Percentiles rank a stretch among this genome's conserved stretches.
These are phyloP conservation scores for Drosophila trapezifrons DNA, from an alignment of 1,140 invertebrate genomes.

Conservation along the genomic window DNA sequence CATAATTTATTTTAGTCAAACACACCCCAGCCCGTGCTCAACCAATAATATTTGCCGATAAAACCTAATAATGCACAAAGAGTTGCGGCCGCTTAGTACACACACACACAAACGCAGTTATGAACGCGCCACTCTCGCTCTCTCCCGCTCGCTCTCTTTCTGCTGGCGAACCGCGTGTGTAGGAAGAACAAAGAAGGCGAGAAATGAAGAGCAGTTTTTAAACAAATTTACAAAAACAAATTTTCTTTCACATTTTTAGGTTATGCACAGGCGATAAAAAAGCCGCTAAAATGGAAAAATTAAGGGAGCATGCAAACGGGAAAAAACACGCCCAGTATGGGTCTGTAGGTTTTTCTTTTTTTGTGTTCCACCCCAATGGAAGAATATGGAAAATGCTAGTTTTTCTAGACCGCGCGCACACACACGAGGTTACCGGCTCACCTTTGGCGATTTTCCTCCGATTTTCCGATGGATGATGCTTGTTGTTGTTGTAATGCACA, in stretches of 20 bases:
- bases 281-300: constrained; percentile 59
- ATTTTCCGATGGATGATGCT: constrained; percentile 14
- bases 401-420: constrained; percentile 35
- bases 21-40: background rate
- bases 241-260: constrained; percentile 57
- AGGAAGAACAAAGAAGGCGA: constrained; percentile 64
- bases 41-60: constrained; percentile 31
- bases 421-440: constrained; percentile 41
- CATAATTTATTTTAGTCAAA: background rate
- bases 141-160: constrained; percentile 12
- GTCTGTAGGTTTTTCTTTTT: background rate
- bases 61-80: constrained; percentile 41
- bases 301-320: background rate
- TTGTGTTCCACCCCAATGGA: constrained; percentile 35
- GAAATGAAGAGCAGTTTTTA: constrained; percentile 61
- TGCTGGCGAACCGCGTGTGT: constrained; percentile 67
- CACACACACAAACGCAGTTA: constrained; percentile 46
- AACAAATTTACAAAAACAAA: constrained; percentile 76
- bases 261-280: constrained; percentile 57
- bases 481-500: constrained; percentile 40
- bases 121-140: constrained; percentile 45
- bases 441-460: constrained; percentile 28
- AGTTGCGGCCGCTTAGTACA: constrained; percentile 30
- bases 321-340: constrained; percentile 26
- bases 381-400: constrained; percentile 34